Base-by-base conservation (phyloP, 2,888 invertebrate species). In the Diachrysia chrysitis region DNA sequence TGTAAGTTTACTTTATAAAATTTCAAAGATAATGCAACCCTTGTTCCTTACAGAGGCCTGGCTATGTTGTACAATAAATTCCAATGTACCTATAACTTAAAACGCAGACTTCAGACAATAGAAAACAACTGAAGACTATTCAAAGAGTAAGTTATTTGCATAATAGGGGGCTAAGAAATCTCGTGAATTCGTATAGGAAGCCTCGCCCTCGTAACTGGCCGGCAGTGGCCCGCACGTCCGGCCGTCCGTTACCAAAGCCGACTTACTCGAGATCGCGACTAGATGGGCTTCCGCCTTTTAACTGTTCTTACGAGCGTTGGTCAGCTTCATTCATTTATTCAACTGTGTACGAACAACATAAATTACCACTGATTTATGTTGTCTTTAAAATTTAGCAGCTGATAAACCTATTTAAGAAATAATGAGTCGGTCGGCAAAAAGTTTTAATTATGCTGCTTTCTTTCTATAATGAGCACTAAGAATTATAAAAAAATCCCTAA, bases 261-360 rank as follows among this genome's bases (percentile, higher is more conserved):
- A 80, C 75, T 67, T 81, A 81, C 85, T 86, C 79, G 78, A 81
- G 82, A 82, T 80, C 83, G 78, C 83, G 76, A 86, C 89, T 92
- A 91, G 91, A 95, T 93, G 92, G 92, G 92, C 92, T 94, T 95
- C 95, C 95, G 94, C 89, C 89, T 90, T 89, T 92, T 92, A 90
- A 93, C 89, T 90, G 86, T 85, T 87, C 80, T 84, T 79, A 82
- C 80, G 69, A 79, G 74, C 77, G 78, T 71, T 68, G 76, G 83
- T 73, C 51, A 63, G 57, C 74, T 68, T 68, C 78, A 78, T 82
- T 80, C 69, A 74, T 73, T 79, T 76, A 72, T 76, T 77, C 65
- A 73, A 72, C 69, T 72, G 81, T 78, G 74, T 71, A 77, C 58
- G 64, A 69, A 55, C 46, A 17, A 46, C 65, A 37, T 82, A 82